phyloP scores from a whole-genome alignment of 2,888 invertebrate species.

The Argyresthia albistria region DNA sequence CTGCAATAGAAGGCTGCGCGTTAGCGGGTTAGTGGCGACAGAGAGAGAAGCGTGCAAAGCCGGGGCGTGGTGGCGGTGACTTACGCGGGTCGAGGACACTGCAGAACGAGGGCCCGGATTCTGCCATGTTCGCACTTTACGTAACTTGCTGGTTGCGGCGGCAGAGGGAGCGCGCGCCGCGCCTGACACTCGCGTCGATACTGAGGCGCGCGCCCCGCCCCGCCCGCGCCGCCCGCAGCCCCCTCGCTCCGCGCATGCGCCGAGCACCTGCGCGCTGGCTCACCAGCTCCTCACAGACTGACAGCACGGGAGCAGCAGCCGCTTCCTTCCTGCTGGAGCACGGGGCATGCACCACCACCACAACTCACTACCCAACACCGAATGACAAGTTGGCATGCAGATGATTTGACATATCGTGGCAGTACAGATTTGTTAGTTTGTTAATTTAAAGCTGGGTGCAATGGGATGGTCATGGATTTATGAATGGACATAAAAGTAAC shows the following conservation, averaged over 20 bases:
- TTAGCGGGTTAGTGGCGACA: slow-evolving; percentile 71
- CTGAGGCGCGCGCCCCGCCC: slow-evolving; percentile 24
- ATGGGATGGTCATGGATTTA: not conserved
- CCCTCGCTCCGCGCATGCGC: slow-evolving; percentile 25
- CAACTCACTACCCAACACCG: not conserved
- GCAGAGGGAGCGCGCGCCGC: slow-evolving; percentile 63
- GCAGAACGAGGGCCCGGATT: slow-evolving; percentile 62
- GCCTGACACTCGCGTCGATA: slow-evolving; percentile 72
- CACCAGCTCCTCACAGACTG: slow-evolving; percentile 9
- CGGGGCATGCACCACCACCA: not conserved
- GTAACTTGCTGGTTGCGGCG: slow-evolving; percentile 48
- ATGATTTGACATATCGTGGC: not conserved
- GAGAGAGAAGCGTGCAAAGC: slow-evolving; percentile 46
- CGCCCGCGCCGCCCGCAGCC: slow-evolving; percentile 41
- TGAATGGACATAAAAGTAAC: not conserved
- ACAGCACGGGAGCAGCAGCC: not conserved
- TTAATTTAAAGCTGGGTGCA: not conserved
- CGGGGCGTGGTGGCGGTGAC: slow-evolving; percentile 29
- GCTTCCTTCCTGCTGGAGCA: not conserved
- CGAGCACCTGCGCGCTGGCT: slow-evolving; percentile 22
- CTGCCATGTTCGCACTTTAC: slow-evolving; percentile 63
- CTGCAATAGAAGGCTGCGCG: slow-evolving; percentile 80
- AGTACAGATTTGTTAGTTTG: slow-evolving; percentile 9
- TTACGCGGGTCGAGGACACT: slow-evolving; percentile 63
- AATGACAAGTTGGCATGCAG: slow-evolving; percentile 5